Conservation (phyloP, 2,797 vertebrate genomes). For the Antennarius maculatus region DNA sequence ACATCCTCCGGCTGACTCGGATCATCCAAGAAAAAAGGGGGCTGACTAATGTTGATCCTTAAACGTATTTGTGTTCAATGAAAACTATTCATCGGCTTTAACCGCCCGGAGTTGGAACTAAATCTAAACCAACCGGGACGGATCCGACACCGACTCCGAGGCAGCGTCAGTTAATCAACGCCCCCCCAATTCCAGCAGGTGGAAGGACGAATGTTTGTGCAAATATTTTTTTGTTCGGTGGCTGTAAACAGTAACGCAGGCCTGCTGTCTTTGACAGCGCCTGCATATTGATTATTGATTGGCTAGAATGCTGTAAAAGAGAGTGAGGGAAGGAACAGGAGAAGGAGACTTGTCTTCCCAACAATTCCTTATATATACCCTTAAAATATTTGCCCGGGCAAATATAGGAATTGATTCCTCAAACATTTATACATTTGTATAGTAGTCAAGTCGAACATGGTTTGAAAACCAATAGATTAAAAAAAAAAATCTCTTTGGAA, state of each 20-base stretch:
- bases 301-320: conserved; percentile 18
- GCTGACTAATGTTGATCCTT: conserved; percentile 90
- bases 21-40: conserved; percentile 83
- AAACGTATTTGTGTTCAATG: conserved; percentile 93
- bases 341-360: not conserved
- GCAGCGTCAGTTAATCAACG: conserved; percentile 51
- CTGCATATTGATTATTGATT: conserved; percentile 65
- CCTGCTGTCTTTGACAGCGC: conserved; percentile 62
- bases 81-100: conserved; percentile 91
- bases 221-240: conserved; percentile 55
- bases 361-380: not conserved
- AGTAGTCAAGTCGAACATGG: no score
- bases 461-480: no score
- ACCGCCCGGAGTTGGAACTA: conserved; percentile 87
- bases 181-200: conserved; percentile 40
- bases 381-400: not conserved
- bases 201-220: conserved; percentile 25
- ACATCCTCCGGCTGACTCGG: conserved; percentile 79
- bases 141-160: conserved; percentile 85
- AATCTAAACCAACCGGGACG: conserved; percentile 87
- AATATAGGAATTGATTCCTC: not conserved
- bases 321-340: conserved; percentile 10
- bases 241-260: conserved; percentile 55
- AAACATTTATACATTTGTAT: not conserved
- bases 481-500: no score